These are phyloP conservation scores for Megastigmus dorsalis DNA, from an alignment of 2,888 invertebrate genomes.

Conservation along the genomic window DNA sequence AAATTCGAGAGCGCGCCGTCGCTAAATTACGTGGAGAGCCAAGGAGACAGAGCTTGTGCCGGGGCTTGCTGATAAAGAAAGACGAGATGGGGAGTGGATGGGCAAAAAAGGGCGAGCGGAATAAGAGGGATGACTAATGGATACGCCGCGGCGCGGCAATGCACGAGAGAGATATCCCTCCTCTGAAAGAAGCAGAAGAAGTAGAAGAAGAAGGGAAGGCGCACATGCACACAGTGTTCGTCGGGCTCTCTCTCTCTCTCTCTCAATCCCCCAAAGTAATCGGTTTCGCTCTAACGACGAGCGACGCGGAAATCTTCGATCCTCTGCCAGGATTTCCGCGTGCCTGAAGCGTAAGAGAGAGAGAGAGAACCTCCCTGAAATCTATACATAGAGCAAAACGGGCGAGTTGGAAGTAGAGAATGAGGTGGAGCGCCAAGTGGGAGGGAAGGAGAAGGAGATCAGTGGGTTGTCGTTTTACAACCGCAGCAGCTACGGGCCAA, in stretches of 20 bases:
- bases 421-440: neutral
- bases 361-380: too few relatives aligned
- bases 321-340: conserved; percentile 32
- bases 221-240: too few relatives aligned
- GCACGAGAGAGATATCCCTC: neutral
- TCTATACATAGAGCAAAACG: neutral
- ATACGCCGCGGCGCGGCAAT: neutral
- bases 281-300: conserved; percentile 56
- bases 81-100: too few relatives aligned
- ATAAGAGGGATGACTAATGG: conserved; percentile 9
- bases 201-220: neutral
- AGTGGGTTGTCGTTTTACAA: too few relatives aligned
- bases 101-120: too few relatives aligned
- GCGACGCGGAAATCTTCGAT: conserved; percentile 53
- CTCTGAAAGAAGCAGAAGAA: neutral
- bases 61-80: neutral
- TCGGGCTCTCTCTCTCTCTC: too few relatives aligned
- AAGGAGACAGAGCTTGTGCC: neutral
- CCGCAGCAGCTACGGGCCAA: too few relatives aligned
- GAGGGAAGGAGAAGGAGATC: neutral
- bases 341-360: too few relatives aligned
- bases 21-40: neutral
- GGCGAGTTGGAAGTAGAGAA: neutral
- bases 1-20: too few relatives aligned
- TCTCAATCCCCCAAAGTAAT: conserved; percentile 53